Conservation (phyloP, 2,888 invertebrate species). For the Argynnis bischoffii region DNA sequence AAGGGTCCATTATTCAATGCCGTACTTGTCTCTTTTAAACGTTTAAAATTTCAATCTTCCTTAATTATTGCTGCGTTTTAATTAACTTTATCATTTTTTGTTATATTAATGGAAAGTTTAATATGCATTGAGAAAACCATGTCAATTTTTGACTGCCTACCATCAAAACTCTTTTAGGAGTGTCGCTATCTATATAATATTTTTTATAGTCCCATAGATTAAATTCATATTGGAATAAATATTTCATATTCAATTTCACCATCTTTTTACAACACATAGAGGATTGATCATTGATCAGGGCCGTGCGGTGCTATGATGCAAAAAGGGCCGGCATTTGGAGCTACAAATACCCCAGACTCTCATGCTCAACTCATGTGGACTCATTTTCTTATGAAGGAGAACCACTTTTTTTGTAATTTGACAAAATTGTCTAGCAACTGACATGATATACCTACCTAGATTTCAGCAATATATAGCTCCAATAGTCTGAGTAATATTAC, state of each 20-base stretch:
- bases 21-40: constrained; percentile 3
- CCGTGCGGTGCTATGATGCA: no score
- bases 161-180: constrained; percentile 1
- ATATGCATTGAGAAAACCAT: constrained; percentile 3
- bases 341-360: no score
- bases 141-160: constrained; percentile 29
- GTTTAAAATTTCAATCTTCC: background rate
- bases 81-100: background rate
- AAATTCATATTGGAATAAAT: constrained; percentile 6
- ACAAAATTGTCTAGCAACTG: no score
- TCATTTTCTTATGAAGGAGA: no score
- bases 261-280: background rate
- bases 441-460: no score
- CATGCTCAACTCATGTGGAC: no score
- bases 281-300: no score
- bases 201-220: constrained; percentile 11
- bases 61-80: background rate
- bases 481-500: no score
- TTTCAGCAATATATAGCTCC: no score
- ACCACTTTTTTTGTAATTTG: no score
- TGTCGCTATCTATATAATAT: constrained; percentile 8
- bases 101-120: background rate
- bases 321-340: no score
- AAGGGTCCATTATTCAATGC: constrained; percentile 14
- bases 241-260: constrained; percentile 5